phyloP scores from a whole-genome alignment of 2,113 vertebrate genomes.

The Gracilinanus agilis region DNA sequence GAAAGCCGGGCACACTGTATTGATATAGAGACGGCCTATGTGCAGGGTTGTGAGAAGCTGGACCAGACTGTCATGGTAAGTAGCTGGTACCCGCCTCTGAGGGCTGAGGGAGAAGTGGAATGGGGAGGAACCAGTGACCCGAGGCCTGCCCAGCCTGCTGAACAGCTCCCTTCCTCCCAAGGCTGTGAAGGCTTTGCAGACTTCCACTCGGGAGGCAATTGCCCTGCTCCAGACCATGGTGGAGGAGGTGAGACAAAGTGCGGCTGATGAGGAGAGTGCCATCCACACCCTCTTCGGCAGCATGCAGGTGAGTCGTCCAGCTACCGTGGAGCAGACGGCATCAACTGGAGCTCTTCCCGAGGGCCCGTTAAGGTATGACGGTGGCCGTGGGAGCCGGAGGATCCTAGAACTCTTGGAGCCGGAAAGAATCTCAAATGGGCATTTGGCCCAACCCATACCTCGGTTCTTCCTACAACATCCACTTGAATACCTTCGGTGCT shows the following conservation, averaged over 20 bases:
- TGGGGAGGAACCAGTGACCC: not conserved
- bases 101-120: not conserved
- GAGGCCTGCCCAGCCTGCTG: not conserved
- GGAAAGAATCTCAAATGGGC: not conserved
- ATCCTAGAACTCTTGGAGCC: not conserved
- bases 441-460: not conserved
- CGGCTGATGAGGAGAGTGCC: constrained; percentile 91
- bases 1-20: constrained; percentile 95
- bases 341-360: not conserved
- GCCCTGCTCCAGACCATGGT: constrained; percentile 94
- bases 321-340: not conserved
- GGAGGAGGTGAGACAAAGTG: constrained; percentile 93
- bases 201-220: constrained; percentile 91
- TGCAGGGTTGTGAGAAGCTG: constrained; percentile 95
- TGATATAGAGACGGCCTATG: constrained; percentile 95
- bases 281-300: constrained; percentile 93
- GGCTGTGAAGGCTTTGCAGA: constrained; percentile 96
- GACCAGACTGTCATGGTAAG: constrained; percentile 95
- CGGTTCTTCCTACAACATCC: not conserved
- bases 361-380: not conserved
- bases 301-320: constrained; percentile 88
- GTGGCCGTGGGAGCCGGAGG: not conserved
- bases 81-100: accelerated
- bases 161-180: constrained; percentile 59
- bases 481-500: not conserved